Evolutionary conservation across 2,888 invertebrate species (phyloP), one percentile per base, ranked within the genome.

Genomic region (Drosophila limbata): DNA sequence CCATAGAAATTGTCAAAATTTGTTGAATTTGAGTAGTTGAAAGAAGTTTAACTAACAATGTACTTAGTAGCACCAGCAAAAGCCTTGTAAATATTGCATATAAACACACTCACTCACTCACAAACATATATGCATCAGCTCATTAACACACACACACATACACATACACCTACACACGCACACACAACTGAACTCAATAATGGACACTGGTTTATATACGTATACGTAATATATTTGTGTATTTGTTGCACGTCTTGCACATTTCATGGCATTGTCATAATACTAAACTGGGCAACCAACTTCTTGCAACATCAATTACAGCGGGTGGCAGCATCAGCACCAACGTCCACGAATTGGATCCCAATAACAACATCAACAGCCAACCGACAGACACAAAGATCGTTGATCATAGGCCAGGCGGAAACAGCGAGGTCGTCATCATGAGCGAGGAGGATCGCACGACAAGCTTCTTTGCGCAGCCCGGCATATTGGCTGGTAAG

Each of bases 401-500:
- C 64, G 75, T 73, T 67, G 92, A 92, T 59, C 92, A 91, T 79
- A 90, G 91, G 82, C 84, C 87, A 82, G 68, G 55, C 59, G 94
- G 94, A 92, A 95, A 57, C 94, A 95, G 69, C 93, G 95, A 94
- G 85, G 95, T 95, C 67, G 94, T 94, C 93, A 96, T 96, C 93
- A 97, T 97, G 96, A 96, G 96, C 93, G 94, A 95, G 79, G 96
- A 96, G 90, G 97, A 97, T 92, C 95, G 96, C 90, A 95, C 96
- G 91, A 96, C 97, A 92, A 97, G 97, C 91, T 97, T 98, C 95
- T 98, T 98, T 93, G 97, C 97, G 86, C 98, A 98, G 93, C 98
- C 98, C 42, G 98, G 97, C 93, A 97, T 98, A 81, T 94, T 98
- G 90, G 98, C 97, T 93, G 98, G 98, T 98, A 91, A 91, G 55